These are phyloP conservation scores for Amphilophus citrinellus DNA, from an alignment of 2,113 vertebrate genomes.

Conservation along the genomic window DNA sequence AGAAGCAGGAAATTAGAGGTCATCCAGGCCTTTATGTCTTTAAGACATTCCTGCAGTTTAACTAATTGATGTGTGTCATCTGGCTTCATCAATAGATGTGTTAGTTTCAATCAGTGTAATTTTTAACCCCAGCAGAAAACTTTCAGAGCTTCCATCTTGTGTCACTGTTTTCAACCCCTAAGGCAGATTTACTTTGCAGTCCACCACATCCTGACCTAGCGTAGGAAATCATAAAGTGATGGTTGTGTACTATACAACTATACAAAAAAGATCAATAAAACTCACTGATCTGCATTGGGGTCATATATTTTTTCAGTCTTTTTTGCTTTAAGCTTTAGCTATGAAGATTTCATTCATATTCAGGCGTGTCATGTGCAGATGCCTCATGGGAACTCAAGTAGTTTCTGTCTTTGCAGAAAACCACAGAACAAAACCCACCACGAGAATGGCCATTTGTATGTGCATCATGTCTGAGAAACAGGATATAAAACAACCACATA, in stretches of 20 bases:
- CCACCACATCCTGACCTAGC: neutral
- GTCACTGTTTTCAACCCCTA: neutral
- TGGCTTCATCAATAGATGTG: too few species aligned
- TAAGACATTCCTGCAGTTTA: too few species aligned
- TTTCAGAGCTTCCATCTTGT: neutral
- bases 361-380: accelerated
- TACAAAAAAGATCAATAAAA: accelerated
- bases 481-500: neutral
- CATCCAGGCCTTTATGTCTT: too few species aligned
- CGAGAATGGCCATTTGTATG: neutral
- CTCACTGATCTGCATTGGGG: accelerated
- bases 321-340: neutral
- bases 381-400: accelerated
- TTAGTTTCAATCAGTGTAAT: too few species aligned
- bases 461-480: neutral
- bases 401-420: neutral
- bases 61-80: too few species aligned
- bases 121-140: too few species aligned
- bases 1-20: too few species aligned
- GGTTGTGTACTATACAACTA: neutral
- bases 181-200: neutral
- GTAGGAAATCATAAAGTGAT: neutral
- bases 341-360: accelerated
- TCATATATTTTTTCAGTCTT: neutral
- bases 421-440: neutral